Conservation (phyloP, 1,140 invertebrate genomes). For the Bicyclus anynana region DNA sequence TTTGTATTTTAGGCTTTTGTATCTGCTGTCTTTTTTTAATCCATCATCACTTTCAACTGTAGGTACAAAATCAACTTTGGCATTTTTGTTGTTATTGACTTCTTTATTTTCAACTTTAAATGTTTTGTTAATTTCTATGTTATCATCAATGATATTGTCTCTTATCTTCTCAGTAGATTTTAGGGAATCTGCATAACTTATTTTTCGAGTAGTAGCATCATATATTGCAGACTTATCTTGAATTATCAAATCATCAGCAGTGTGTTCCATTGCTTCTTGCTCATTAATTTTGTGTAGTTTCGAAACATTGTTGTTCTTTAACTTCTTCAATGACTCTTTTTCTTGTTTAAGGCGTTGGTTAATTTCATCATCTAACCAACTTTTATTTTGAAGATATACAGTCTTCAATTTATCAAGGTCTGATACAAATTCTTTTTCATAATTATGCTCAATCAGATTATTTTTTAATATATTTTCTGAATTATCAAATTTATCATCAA, state of each 20-base stretch:
- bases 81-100: slow-evolving; percentile 22
- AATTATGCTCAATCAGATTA: slow-evolving; percentile 30
- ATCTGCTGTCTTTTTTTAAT: slow-evolving; percentile 60
- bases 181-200: slow-evolving; percentile 54
- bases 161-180: slow-evolving; percentile 35
- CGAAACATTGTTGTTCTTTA: slow-evolving; percentile 4
- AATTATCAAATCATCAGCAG: background rate
- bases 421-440: slow-evolving; percentile 53
- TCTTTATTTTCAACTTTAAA: slow-evolving; percentile 6
- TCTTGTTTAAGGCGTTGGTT: slow-evolving; percentile 47
- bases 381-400: slow-evolving; percentile 60
- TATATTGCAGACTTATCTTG: slow-evolving; percentile 4
- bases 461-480: slow-evolving; percentile 29
- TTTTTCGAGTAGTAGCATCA: slow-evolving; percentile 21
- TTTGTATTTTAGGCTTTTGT: slow-evolving; percentile 42
- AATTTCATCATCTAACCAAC: slow-evolving; percentile 59
- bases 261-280: slow-evolving; percentile 9
- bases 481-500: slow-evolving; percentile 44
- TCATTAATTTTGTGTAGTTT: slow-evolving; percentile 24
- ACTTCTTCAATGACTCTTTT: slow-evolving; percentile 37
- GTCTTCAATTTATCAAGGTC: slow-evolving; percentile 54
- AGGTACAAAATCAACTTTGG: slow-evolving; percentile 4
- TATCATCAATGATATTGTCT: slow-evolving; percentile 23
- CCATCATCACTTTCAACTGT: slow-evolving; percentile 42
- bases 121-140: slow-evolving; percentile 2